Evolutionary conservation across 1,140 invertebrate species (phyloP).

Genomic region (Drosophila gunungcola): DNA sequence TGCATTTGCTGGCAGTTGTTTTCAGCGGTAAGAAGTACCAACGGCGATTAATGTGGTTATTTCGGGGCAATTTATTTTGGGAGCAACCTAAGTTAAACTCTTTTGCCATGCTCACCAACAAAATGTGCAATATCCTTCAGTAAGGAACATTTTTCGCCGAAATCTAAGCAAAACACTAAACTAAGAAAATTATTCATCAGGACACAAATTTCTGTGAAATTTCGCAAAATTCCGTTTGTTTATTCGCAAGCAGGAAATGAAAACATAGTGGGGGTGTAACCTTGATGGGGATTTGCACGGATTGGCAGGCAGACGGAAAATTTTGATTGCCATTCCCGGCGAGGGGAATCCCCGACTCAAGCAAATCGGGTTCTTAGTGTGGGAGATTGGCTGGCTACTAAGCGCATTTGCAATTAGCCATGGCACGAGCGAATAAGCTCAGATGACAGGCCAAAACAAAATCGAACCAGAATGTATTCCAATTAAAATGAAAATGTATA

Average conservation of each 20-base stretch:
- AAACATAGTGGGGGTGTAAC: constrained; percentile 24
- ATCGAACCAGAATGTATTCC: constrained; percentile 25
- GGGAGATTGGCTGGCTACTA: constrained; percentile 20
- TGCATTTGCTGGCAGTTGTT: constrained; percentile 31
- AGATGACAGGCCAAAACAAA: constrained; percentile 1
- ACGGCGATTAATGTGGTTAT: constrained; percentile 24
- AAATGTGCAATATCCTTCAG: constrained; percentile 10
- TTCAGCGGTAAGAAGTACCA: background rate
- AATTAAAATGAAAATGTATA: constrained; percentile 12
- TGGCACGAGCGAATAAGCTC: background rate
- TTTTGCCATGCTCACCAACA: background rate
- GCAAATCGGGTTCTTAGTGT: constrained; percentile 25
- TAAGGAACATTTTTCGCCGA: background rate
- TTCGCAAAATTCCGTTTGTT: constrained; percentile 36
- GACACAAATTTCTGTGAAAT: constrained; percentile 11
- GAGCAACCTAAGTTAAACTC: background rate
- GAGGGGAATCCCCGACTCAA: background rate
- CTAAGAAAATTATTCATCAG: background rate
- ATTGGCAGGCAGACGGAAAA: constrained; percentile 37
- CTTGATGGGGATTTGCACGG: constrained; percentile 17
- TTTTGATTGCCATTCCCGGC: constrained; percentile 44
- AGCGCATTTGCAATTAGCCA: constrained; percentile 54
- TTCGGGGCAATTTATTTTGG: constrained; percentile 20
- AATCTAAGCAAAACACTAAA: constrained; percentile 9
- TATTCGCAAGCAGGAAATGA: constrained; percentile 43